phyloP scores from a whole-genome alignment of 1,140 invertebrate genomes.

The Cotesia glomerata region DNA sequence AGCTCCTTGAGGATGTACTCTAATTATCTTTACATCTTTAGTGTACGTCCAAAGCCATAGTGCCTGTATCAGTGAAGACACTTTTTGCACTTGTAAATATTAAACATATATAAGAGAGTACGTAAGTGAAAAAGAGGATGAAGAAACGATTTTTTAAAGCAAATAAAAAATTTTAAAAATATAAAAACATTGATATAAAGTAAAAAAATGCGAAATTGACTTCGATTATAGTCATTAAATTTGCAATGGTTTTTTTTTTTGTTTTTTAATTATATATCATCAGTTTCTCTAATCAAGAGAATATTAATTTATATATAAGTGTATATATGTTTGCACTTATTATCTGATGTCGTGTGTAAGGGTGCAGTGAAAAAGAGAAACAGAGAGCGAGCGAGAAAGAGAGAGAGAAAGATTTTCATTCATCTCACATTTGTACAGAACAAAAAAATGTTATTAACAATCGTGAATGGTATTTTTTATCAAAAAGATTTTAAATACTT shows the following conservation, averaged over 20 bases:
- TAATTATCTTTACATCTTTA: slow-evolving; percentile 56
- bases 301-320: slow-evolving; percentile 50
- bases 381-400: neutral
- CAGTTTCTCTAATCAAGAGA: slow-evolving; percentile 40
- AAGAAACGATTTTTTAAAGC: slow-evolving; percentile 6
- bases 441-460: slow-evolving; percentile 3
- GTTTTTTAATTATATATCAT: slow-evolving; percentile 48
- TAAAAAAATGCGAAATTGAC: slow-evolving; percentile 21
- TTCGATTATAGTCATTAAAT: slow-evolving; percentile 31
- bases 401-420: neutral
- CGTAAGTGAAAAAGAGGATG: slow-evolving; percentile 23
- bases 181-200: neutral
- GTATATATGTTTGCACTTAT: slow-evolving; percentile 39
- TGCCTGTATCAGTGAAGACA: slow-evolving; percentile 59
- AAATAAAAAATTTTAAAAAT: slow-evolving; percentile 19
- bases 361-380: neutral
- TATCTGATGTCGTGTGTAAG: slow-evolving; percentile 20
- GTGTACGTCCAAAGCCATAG: slow-evolving; percentile 65
- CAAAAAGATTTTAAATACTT: neutral
- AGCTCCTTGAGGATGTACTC: slow-evolving; percentile 61
- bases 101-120: slow-evolving; percentile 51
- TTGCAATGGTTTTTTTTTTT: slow-evolving; percentile 40
- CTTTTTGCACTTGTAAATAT: slow-evolving; percentile 62
- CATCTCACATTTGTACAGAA: slow-evolving; percentile 26
- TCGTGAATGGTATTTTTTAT: slow-evolving; percentile 8